phyloP scores from a whole-genome alignment of 2,888 invertebrate genomes.

The Cataglyphis altisquamis region DNA sequence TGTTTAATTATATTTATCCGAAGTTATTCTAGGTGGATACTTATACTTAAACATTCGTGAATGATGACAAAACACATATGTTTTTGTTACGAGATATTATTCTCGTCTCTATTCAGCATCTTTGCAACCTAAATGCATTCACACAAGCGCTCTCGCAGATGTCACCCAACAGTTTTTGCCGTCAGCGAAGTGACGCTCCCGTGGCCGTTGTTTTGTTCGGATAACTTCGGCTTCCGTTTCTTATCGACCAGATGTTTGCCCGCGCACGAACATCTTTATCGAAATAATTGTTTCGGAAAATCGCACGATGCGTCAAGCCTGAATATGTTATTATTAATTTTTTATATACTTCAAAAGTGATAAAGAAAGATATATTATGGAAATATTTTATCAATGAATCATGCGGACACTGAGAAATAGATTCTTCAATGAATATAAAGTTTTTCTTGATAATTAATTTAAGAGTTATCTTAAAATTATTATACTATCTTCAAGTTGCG shows the following conservation, averaged over 20 bases:
- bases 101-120: slow-evolving; percentile 28
- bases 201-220: slow-evolving; percentile 16
- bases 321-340: not conserved
- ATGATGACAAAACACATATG: not conserved
- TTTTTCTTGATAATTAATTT: not conserved
- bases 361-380: not conserved
- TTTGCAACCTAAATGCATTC: slow-evolving; percentile 27
- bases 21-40: not conserved
- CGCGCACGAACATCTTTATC: slow-evolving; percentile 18
- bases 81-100: slow-evolving; percentile 36
- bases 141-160: slow-evolving; percentile 8
- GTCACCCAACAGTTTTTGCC: slow-evolving; percentile 18
- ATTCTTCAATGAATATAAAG: not conserved
- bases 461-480: not conserved
- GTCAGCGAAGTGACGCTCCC: slow-evolving; percentile 12
- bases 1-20: not conserved
- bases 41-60: not conserved
- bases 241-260: slow-evolving; percentile 8
- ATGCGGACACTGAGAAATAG: not conserved
- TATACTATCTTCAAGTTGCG: not conserved
- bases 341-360: not conserved
- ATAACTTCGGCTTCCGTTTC: slow-evolving; percentile 25
- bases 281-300: slow-evolving; percentile 22
- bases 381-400: not conserved
- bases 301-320: not conserved